Evolutionary conservation across 92 coral and sea anemone species (phyloP).

Genomic region (Siderastrea radians): DNA sequence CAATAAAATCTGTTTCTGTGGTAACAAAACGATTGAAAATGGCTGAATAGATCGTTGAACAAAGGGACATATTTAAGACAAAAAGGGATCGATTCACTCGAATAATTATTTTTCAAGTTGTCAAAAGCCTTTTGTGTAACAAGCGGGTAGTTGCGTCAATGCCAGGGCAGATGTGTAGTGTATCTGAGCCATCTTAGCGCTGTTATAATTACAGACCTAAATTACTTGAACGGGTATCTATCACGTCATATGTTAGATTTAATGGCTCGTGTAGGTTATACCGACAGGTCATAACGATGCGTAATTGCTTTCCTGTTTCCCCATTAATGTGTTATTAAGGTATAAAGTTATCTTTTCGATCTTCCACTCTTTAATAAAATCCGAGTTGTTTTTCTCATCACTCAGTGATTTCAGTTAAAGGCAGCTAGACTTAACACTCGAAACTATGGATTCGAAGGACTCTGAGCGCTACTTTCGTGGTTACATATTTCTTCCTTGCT

Average conservation of each 20-base stretch:
- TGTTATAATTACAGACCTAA: conserved; percentile 11
- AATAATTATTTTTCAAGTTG: not conserved
- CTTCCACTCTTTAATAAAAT: conserved; percentile 15
- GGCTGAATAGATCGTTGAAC: not conserved
- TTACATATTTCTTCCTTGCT: conserved; percentile 28
- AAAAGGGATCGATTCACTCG: not conserved
- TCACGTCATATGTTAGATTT: not conserved
- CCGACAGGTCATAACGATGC: conserved; percentile 18
- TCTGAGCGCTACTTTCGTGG: conserved; percentile 15
- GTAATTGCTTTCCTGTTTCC: conserved; percentile 5
- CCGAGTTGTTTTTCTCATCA: not conserved
- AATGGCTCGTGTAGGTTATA: not conserved
- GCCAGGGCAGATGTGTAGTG: not conserved
- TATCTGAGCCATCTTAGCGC: not conserved
- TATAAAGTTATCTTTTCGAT: conserved; percentile 21
- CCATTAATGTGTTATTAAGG: conserved; percentile 17
- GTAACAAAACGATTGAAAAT: not conserved
- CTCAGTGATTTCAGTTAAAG: not conserved
- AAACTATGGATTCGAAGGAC: not conserved
- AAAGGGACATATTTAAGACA: not conserved
- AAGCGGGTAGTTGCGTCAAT: not conserved
- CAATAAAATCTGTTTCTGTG: not conserved
- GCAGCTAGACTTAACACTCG: not conserved
- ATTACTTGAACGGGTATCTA: conserved; percentile 9
- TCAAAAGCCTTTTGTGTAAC: not conserved